Evolutionary conservation across 2,113 vertebrate species (phyloP).

Genomic region (Ammodytes marinus): DNA sequence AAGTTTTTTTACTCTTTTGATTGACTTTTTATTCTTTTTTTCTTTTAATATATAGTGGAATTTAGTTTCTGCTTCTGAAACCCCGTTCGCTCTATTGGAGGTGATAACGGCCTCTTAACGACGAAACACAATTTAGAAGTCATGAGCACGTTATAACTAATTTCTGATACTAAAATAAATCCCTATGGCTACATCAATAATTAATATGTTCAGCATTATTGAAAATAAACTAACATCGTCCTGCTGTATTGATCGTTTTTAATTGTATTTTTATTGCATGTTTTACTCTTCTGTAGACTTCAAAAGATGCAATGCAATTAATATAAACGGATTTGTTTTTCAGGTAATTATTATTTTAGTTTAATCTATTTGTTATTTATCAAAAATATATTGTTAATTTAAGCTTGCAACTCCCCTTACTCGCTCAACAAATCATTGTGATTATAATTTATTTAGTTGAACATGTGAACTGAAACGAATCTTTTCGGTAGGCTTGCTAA

Average conservation of each 20-base stretch:
- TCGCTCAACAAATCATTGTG: background rate
- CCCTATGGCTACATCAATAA: background rate
- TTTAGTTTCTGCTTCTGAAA: background rate
- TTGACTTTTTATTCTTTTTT: background rate
- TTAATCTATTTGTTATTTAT: background rate
- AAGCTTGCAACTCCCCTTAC: background rate
- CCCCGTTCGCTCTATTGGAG: background rate
- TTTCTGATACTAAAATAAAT: background rate
- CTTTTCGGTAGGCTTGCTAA: background rate
- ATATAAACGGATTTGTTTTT: conserved; percentile 3
- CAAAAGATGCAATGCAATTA: background rate
- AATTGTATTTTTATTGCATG: background rate
- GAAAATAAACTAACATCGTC: conserved; percentile 1
- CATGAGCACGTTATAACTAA: background rate
- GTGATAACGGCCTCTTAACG: conserved; percentile 10
- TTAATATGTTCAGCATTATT: background rate
- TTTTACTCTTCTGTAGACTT: background rate
- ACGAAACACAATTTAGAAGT: conserved; percentile 13
- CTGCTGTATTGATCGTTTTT: background rate
- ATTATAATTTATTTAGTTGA: background rate
- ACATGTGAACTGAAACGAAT: conserved; percentile 4
- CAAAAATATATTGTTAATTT: background rate
- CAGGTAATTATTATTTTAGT: background rate
- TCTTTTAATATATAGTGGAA: background rate
- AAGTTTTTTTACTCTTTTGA: background rate